Base-by-base conservation (phyloP, 2,797 vertebrate species). In the Anas bahamensis region DNA sequence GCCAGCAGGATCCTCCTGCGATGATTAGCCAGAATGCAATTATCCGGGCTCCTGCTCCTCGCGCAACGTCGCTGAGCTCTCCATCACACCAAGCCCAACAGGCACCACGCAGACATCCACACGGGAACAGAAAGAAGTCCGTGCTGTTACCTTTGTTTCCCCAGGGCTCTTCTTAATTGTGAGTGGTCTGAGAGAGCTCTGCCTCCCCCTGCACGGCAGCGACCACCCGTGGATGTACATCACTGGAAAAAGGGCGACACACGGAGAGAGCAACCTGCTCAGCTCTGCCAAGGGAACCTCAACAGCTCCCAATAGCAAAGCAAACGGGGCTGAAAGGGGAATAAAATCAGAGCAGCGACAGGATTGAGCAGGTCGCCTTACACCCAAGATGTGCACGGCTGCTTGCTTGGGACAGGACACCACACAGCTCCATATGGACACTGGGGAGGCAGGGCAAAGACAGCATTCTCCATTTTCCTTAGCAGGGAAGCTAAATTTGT, bases 11-110 rank as follows among this genome's bases (percentile, higher is more conserved):
- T 77, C 90, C 76, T 95, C 79, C 77, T 88, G 37, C 4, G 24
- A 80, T 41, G 74, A 96, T 92, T 86, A 97, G 73, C 76, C 55
- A 95, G 83, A 72, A 95, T 14, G 64, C 79, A 96, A 95, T 97
- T 96, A 97, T 44, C 90, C 95, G 16, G 85, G 77, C 76, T 74
- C 59, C 88, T 60, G 75, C 73, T 95, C 91, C 56, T 85, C 37
- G 68, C 53, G 60, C 72, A 91, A 68, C 2, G 29, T 44, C 73
- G 75, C 82, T 2, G 2, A 89, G 77, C 53, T 87, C 53, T 79
- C 42, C 53, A 42, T 21, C 18, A 6, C 21, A 24, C 24, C 29
- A 69, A 89, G 46, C 17, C 82, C 35, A 55, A 42, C 82, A 69
- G 24, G 35, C 56, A 77, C 18, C 65, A 56, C 2, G 1, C n/a